Evolutionary conservation across 2,113 vertebrate species (phyloP).

Genomic region (Dasyprocta punctata): DNA sequence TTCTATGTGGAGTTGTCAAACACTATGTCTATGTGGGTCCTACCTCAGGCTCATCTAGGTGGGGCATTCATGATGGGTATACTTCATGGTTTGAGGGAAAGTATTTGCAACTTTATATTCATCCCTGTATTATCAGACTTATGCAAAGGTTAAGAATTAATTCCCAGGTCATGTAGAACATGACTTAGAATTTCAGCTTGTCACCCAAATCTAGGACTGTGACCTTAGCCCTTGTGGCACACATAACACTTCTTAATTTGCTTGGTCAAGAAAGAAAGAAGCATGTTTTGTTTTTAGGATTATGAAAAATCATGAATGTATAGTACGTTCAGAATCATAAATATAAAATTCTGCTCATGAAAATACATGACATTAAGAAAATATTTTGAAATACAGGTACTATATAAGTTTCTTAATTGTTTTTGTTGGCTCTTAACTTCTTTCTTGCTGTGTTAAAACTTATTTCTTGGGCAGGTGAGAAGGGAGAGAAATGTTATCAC

Average conservation of each 20-base stretch:
- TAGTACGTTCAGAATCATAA: not conserved
- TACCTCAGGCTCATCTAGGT: not conserved
- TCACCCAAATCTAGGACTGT: not conserved
- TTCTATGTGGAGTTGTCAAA: not conserved
- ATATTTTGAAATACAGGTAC: not conserved
- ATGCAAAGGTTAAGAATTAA: not conserved
- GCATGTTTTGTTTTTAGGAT: not conserved
- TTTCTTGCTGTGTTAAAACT: not conserved
- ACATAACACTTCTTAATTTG: not conserved
- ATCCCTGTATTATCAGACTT: not conserved
- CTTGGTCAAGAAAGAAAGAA: not conserved
- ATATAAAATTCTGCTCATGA: conserved; percentile 21
- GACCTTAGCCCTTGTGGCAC: not conserved
- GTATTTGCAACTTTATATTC: not conserved
- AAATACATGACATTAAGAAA: not conserved
- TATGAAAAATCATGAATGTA: not conserved
- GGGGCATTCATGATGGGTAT: not conserved
- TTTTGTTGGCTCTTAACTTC: conserved; percentile 15
- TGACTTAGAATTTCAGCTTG: not conserved
- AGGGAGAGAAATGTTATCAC: not conserved
- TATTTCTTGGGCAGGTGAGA: conserved; percentile 9
- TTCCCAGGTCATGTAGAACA: not conserved
- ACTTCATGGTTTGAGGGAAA: not conserved
- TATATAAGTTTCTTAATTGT: not conserved
- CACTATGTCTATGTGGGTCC: no score